phyloP scores from a whole-genome alignment of 1,140 invertebrate species.

The Schmidtea mediterranea region DNA sequence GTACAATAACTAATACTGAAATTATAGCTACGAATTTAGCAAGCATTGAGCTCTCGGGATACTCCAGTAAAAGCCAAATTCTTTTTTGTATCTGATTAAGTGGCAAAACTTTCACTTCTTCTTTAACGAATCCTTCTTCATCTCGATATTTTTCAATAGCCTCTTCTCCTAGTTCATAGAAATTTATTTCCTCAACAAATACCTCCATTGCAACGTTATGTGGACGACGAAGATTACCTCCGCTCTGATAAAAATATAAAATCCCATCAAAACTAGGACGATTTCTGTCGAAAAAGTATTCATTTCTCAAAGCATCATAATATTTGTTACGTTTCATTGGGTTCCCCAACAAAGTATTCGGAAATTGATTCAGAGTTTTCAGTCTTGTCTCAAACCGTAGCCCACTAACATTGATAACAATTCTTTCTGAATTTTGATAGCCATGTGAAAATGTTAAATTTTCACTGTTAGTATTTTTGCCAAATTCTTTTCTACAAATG shows the following conservation, averaged over 20 bases:
- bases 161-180: slow-evolving; percentile 77
- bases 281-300: slow-evolving; percentile 26
- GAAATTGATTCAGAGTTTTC: slow-evolving; percentile 22
- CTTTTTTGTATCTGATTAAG: slow-evolving; percentile 11
- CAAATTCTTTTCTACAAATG: too few relatives aligned
- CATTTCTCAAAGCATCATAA: slow-evolving; percentile 17
- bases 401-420: slow-evolving; percentile 82
- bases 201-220: slow-evolving; percentile 21
- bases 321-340: slow-evolving; percentile 18
- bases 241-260: slow-evolving; percentile 25
- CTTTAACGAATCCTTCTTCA: slow-evolving; percentile 10
- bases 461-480: too few relatives aligned
- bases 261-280: slow-evolving; percentile 24
- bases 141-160: slow-evolving; percentile 74
- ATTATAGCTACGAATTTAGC: slow-evolving; percentile 19
- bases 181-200: slow-evolving; percentile 41
- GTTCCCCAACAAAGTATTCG: slow-evolving; percentile 20
- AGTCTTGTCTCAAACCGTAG: slow-evolving; percentile 80
- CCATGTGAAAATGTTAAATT: too few relatives aligned
- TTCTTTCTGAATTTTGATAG: slow-evolving; percentile 27
- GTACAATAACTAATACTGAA: slow-evolving; percentile 19
- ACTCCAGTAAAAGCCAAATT: slow-evolving; percentile 21
- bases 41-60: slow-evolving; percentile 17
- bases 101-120: slow-evolving; percentile 11
- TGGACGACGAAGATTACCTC: slow-evolving; percentile 13